Conservation (phyloP, 2,113 vertebrate species). For the Panthera uncia region DNA sequence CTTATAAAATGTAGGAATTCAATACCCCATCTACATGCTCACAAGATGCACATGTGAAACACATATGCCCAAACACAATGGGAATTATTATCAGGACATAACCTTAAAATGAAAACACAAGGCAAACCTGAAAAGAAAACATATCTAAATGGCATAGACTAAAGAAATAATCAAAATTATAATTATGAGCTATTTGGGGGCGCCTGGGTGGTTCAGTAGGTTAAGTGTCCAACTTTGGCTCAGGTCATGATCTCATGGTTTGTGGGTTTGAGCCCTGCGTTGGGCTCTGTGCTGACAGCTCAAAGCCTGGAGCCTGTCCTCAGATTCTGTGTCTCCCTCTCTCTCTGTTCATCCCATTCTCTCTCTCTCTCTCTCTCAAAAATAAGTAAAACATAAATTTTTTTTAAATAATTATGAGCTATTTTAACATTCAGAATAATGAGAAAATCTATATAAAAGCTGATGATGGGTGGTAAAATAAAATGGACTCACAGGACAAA, state of each 20-base stretch:
- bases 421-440: not conserved
- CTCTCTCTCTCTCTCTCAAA: no score
- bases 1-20: not conserved
- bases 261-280: no score
- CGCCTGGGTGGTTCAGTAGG: no score
- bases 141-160: not conserved
- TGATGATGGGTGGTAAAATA: not conserved
- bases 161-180: not conserved
- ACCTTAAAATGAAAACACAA: not conserved
- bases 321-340: no score
- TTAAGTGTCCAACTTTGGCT: no score
- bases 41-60: not conserved
- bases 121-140: not conserved
- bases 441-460: not conserved
- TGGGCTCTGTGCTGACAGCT: no score
- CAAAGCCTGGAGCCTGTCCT: no score
- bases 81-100: not conserved
- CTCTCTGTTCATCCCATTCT: no score
- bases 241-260: no score
- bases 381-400: no score
- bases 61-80: not conserved
- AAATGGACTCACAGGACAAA: not conserved
- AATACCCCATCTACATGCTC: not conserved
- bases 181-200: not conserved
- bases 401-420: not conserved